Evolutionary conservation across 1,140 invertebrate genomes (phyloP).

Genomic region (Drosophila carrolli): DNA sequence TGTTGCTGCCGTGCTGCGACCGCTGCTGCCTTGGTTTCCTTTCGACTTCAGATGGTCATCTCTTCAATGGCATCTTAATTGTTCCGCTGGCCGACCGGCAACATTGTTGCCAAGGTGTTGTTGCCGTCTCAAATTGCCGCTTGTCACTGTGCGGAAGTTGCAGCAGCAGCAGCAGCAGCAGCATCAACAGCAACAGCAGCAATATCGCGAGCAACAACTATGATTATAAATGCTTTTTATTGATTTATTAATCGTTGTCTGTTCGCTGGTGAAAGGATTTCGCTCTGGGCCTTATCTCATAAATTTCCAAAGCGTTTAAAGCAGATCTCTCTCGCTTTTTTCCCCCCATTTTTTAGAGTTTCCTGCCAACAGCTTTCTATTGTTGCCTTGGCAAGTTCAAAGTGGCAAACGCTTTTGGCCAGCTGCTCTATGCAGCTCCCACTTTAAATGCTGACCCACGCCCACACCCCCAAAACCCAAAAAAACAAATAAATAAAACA

Average conservation of each 20-base stretch:
- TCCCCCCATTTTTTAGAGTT: slow-evolving; percentile 16
- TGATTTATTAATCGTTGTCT: slow-evolving; percentile 79
- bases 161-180: slow-evolving; percentile 23
- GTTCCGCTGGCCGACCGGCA: slow-evolving; percentile 33
- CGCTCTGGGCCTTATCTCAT: slow-evolving; percentile 64
- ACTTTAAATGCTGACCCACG: slow-evolving; percentile 38
- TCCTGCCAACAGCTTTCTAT: slow-evolving; percentile 44
- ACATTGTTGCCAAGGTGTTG: slow-evolving; percentile 76
- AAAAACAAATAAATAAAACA: slow-evolving; percentile 8
- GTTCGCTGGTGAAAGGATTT: slow-evolving; percentile 75
- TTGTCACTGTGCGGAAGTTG: slow-evolving; percentile 73
- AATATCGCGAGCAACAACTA: slow-evolving; percentile 61
- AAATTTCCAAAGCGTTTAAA: slow-evolving; percentile 71
- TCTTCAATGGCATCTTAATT: slow-evolving; percentile 66
- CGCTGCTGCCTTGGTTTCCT: slow-evolving; percentile 18
- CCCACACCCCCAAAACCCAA: slow-evolving; percentile 13
- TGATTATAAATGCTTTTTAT: slow-evolving; percentile 64
- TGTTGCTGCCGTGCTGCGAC: slow-evolving; percentile 37
- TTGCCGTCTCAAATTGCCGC: slow-evolving; percentile 70
- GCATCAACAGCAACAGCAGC: slow-evolving; percentile 5
- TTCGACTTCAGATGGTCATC: slow-evolving; percentile 15
- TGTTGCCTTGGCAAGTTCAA: slow-evolving; percentile 57
- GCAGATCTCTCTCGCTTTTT: slow-evolving; percentile 25
- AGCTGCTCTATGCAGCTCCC: slow-evolving; percentile 50
- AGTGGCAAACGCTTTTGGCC: slow-evolving; percentile 55